A percentile compares a stretch with the other conserved stretches of the same genome.
phyloP scores from a whole-genome alignment of 2,113 vertebrate genomes.

The Recurvirostra avosetta region DNA sequence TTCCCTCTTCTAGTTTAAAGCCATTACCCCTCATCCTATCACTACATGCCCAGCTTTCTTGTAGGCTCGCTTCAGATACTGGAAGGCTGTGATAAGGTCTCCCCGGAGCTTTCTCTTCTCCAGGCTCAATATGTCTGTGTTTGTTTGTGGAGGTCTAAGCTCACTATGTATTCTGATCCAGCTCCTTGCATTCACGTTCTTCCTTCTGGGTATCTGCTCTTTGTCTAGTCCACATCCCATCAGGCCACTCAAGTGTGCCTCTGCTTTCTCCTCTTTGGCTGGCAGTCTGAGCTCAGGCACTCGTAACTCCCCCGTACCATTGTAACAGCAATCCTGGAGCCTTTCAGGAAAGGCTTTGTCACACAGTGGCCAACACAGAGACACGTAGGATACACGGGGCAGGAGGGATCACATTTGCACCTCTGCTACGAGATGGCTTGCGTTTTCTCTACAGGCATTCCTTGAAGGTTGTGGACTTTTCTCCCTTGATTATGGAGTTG shows the following conservation, averaged over 20 bases:
- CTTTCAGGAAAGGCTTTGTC: not conserved
- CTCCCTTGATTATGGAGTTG: not conserved
- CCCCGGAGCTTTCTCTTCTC: too few species aligned
- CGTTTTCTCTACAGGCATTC: not conserved
- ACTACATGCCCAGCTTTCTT: too few species aligned
- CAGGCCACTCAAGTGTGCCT: not conserved
- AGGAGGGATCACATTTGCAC: not conserved
- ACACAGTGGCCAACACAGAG: accelerated
- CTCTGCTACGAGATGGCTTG: not conserved
- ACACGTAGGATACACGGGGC: accelerated
- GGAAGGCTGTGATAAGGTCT: too few species aligned
- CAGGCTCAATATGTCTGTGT: not conserved
- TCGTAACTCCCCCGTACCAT: not conserved
- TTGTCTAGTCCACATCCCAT: not conserved
- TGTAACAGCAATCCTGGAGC: accelerated
- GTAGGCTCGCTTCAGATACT: too few species aligned
- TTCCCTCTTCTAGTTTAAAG: too few species aligned
- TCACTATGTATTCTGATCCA: not conserved
- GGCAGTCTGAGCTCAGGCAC: not conserved
- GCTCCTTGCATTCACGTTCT: not conserved
- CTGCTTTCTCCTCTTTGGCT: not conserved
- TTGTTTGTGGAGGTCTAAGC: not conserved
- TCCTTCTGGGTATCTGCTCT: not conserved
- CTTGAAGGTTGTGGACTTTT: not conserved
- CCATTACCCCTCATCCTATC: too few species aligned